Percentiles rank a stretch among this genome's conserved stretches.
These are phyloP conservation scores for Fulmarus glacialis DNA, from an alignment of 2,113 vertebrate genomes.

Conservation along the genomic window DNA sequence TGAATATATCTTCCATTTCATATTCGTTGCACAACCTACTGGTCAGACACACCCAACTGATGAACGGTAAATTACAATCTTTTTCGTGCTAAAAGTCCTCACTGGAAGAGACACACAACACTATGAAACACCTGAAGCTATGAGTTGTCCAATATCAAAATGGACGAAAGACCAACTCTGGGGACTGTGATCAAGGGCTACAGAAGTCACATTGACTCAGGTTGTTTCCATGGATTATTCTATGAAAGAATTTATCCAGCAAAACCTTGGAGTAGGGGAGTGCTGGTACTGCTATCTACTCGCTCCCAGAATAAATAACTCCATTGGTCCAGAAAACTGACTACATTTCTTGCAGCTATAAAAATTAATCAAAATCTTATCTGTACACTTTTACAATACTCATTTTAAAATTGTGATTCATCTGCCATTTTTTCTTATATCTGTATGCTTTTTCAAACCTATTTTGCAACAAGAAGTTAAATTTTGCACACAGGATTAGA, in stretches of 20 bases:
- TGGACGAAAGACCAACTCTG: neutral
- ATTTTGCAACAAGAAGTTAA: neutral
- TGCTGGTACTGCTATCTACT: neutral
- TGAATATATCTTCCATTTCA: neutral
- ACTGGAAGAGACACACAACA: neutral
- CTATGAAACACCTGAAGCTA: neutral
- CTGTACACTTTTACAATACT: neutral
- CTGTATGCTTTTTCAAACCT: neutral
- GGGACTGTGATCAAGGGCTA: neutral
- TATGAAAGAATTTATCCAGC: neutral
- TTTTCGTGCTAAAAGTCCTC: neutral
- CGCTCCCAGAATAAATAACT: neutral
- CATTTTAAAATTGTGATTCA: neutral
- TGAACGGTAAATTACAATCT: neutral
- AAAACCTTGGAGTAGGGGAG: neutral
- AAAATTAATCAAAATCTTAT: constrained; percentile 6
- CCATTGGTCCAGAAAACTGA: constrained; percentile 3
- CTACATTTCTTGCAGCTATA: neutral
- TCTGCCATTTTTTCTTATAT: neutral
- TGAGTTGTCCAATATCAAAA: neutral
- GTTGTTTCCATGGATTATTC: neutral
- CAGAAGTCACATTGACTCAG: neutral
- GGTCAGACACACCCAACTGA: neutral
- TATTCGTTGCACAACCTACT: neutral
- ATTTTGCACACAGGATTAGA: neutral